phyloP scores from a whole-genome alignment of 2,888 invertebrate genomes.

The Parnassius mnemosyne region DNA sequence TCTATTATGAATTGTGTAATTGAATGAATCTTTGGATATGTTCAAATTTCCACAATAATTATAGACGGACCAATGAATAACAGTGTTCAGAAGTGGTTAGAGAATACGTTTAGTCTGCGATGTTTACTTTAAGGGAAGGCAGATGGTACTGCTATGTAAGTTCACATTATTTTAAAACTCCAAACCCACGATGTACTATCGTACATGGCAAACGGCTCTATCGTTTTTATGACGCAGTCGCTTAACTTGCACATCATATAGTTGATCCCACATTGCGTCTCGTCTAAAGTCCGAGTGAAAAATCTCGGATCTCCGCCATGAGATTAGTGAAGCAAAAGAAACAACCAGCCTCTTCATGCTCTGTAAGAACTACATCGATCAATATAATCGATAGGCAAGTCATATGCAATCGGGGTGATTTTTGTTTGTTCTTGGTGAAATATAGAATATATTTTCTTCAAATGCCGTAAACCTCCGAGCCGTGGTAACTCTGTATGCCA shows the following conservation, averaged over 20 bases:
- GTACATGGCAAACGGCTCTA: constrained; percentile 81
- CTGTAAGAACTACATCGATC: constrained; percentile 65
- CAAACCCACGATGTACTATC: too few species aligned
- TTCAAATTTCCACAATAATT: constrained; percentile 3
- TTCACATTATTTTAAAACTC: too few species aligned
- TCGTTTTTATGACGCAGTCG: constrained; percentile 89
- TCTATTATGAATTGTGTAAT: not conserved
- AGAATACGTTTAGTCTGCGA: not conserved
- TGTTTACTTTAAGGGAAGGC: not conserved
- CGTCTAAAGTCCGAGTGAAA: constrained; percentile 98
- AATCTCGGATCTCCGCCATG: constrained; percentile 98
- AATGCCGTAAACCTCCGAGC: too few species aligned
- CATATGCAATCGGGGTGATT: too few species aligned
- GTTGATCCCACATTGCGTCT: constrained; percentile 94
- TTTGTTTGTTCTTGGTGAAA: too few species aligned
- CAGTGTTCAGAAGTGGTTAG: constrained; percentile 1
- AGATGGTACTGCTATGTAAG: not conserved
- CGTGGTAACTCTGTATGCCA: too few species aligned
- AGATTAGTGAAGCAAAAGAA: constrained; percentile 99
- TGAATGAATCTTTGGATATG: not conserved
- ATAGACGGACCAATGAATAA: not conserved
- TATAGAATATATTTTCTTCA: too few species aligned
- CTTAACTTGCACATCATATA: constrained; percentile 93
- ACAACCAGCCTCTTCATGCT: constrained; percentile 96
- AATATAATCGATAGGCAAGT: too few species aligned